Conservation (phyloP, 2,888 invertebrate species). For the Digitonthophagus gazella region DNA sequence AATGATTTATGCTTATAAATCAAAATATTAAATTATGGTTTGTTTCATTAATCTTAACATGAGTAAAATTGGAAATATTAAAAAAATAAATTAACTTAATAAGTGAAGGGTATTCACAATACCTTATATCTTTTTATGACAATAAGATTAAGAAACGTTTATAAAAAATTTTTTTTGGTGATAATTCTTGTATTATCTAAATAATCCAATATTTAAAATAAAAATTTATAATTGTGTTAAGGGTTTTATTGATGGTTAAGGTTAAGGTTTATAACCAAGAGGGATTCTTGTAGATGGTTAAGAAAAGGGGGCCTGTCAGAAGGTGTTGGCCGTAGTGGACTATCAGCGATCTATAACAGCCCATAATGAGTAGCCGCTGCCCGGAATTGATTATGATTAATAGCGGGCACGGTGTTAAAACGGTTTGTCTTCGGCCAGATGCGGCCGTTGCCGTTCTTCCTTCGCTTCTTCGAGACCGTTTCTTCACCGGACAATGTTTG, state of each 20-base stretch:
- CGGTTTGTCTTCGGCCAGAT: conserved; percentile 30
- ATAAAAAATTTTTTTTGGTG: too few relatives aligned
- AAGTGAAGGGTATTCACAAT: too few relatives aligned
- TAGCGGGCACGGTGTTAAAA: conserved; percentile 41
- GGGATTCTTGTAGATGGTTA: neutral
- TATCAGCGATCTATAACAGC: conserved; percentile 51
- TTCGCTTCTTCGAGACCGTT: conserved; percentile 11
- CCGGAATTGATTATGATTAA: conserved; percentile 51
- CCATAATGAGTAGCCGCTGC: conserved; percentile 50
- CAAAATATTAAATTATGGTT: too few relatives aligned
- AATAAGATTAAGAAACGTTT: too few relatives aligned
- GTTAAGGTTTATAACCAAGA: neutral
- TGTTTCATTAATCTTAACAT: too few relatives aligned
- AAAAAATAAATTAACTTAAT: too few relatives aligned
- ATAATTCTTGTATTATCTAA: too few relatives aligned
- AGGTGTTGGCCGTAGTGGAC: conserved; percentile 35
- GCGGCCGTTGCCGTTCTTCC: neutral
- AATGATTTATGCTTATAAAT: too few relatives aligned
- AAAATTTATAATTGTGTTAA: too few relatives aligned
- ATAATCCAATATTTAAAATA: too few relatives aligned
- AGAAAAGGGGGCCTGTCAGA: conserved; percentile 18
- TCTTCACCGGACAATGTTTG: conserved; percentile 18
- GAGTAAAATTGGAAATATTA: too few relatives aligned
- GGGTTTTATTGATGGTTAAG: neutral
- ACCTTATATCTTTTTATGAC: too few relatives aligned